Evolutionary conservation across 2,888 invertebrate species (phyloP), one percentile per base, ranked within the genome.

Genomic region (Isoperla grammatica): DNA sequence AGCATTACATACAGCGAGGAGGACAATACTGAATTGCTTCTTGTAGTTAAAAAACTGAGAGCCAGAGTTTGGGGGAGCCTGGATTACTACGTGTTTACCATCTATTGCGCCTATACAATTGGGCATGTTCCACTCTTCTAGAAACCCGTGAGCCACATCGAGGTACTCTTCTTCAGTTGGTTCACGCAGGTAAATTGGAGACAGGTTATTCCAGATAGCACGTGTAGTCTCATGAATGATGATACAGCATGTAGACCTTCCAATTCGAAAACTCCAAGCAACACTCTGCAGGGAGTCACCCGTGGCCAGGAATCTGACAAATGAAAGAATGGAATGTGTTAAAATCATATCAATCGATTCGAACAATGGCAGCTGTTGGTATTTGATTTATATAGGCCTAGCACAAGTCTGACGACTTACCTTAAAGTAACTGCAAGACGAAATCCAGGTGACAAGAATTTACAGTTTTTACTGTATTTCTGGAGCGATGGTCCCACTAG

Each of bases 1-100:
- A 15, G 22, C 29, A 29, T 49, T 29, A 22, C 49, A 49, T 6
- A 35, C 23, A 29, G 49, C 49, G 13, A 49, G 22, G 2, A 49
- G 49, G 3, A 49, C 49, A 2, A 29, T 29, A 13, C 49, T 29
- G 35, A n/a, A 49, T 12, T 22, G 12, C n/a, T 49, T 49, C 29
- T 49, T 49, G 49, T 49, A 49, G 29, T 23, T 49, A 29, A n/a
- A 29, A 15, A 29, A 49, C 29, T 49, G 22, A 29, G 29, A 23
- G 8, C 49, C 49, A 15, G 23, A 23, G 35, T 49, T 49, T 53
- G 63, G 62, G 49, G 67, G 67, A 39, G 49, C 49, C 35, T 49
- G 49, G 15, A 49, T 49, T 9, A 23, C 29, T 19, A 56, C 22
- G 42, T 56, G 42, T 20, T 56, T 56, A 6, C 56, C 56, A 45